phyloP scores from a whole-genome alignment of 2,888 invertebrate genomes.

The Disparrhopalites patrizii region DNA sequence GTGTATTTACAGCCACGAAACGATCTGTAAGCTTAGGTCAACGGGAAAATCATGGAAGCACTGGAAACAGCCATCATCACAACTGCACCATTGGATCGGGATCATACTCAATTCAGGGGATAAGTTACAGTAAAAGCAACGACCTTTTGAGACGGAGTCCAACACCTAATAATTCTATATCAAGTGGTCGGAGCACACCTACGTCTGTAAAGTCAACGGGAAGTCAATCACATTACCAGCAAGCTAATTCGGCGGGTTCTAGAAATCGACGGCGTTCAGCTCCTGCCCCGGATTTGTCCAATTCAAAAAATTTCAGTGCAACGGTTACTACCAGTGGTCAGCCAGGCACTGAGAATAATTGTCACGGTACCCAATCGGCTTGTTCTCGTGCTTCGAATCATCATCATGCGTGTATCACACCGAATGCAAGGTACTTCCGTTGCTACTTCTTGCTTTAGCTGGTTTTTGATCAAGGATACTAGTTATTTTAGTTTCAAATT shows the following conservation, averaged over 20 bases:
- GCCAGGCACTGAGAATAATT: neutral
- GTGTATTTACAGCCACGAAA: constrained; percentile 42
- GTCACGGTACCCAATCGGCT: neutral
- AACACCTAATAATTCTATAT: constrained; percentile 33
- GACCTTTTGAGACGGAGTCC: constrained; percentile 37
- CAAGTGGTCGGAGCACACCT: constrained; percentile 35
- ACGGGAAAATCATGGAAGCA: neutral
- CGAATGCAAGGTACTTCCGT: neutral
- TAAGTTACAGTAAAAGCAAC: constrained; percentile 19
- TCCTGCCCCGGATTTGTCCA: constrained; percentile 30
- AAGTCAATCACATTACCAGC: constrained; percentile 25
- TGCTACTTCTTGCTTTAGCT: no score
- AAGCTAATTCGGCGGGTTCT: constrained; percentile 24
- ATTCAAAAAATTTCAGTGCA: constrained; percentile 10
- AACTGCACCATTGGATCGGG: constrained; percentile 10
- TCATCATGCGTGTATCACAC: constrained; percentile 20
- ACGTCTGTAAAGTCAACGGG: constrained; percentile 30
- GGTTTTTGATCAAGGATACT: no score
- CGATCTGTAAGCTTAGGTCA: constrained; percentile 35
- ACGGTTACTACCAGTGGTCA: constrained; percentile 13
- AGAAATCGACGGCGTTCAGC: constrained; percentile 38
- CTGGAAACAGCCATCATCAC: constrained; percentile 25
- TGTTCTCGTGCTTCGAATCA: constrained; percentile 22
- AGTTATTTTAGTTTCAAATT: no score
- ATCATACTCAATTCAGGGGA: neutral